These are phyloP conservation scores for Euwallacea fornicatus DNA, from an alignment of 1,140 invertebrate genomes.

Conservation along the genomic window DNA sequence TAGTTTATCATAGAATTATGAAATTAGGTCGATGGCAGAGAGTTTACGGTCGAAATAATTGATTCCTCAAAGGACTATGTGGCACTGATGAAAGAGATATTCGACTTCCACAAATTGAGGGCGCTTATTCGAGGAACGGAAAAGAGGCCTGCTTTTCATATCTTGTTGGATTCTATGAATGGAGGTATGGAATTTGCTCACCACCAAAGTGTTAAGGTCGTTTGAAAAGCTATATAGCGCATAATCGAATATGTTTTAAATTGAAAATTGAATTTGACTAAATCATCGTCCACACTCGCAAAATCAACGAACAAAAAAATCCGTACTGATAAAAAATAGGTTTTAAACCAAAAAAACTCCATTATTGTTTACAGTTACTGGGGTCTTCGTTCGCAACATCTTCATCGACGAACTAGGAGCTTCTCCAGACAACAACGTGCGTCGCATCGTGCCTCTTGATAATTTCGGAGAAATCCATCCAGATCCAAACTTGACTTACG, in stretches of 20 bases:
- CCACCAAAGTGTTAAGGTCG: too few relatives aligned
- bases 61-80: constrained; percentile 92
- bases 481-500: constrained; percentile 98
- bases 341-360: not conserved
- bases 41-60: constrained; percentile 87
- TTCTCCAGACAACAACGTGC: constrained; percentile 65
- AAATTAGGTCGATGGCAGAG: constrained; percentile 67
- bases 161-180: constrained; percentile 92
- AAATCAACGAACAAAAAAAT: too few relatives aligned
- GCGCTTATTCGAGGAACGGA: constrained; percentile 71
- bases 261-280: too few relatives aligned
- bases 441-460: constrained; percentile 73
- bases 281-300: too few relatives aligned
- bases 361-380: constrained; percentile 74
- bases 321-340: too few relatives aligned
- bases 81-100: constrained; percentile 93
- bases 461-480: constrained; percentile 98
- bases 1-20: not conserved
- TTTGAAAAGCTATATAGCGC: too few relatives aligned
- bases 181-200: constrained; percentile 68
- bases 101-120: constrained; percentile 88
- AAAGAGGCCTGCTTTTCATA: constrained; percentile 70
- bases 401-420: constrained; percentile 86
- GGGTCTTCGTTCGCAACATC: constrained; percentile 90
- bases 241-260: too few relatives aligned